A percentile compares a stretch with the other conserved stretches of the same genome.
Evolutionary conservation across 2,113 vertebrate species (phyloP).

Genomic region (Sciurus niger): DNA sequence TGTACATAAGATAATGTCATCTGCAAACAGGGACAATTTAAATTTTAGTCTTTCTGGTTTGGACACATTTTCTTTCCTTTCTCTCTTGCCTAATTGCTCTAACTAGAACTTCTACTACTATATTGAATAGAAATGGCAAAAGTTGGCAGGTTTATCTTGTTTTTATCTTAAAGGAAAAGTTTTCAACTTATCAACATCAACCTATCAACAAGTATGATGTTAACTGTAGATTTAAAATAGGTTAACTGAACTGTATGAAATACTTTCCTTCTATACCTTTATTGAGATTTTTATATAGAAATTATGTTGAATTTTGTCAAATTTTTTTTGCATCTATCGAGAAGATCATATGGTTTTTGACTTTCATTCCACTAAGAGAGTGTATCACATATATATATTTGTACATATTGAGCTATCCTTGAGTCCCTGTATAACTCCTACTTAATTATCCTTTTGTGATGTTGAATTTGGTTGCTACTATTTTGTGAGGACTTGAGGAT

Average conservation of each 20-base stretch:
- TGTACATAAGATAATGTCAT: background rate
- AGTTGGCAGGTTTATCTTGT: too few relatives aligned
- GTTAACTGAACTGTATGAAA: background rate
- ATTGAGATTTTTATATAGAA: too few relatives aligned
- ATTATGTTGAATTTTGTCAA: too few relatives aligned
- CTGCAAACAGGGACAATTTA: background rate
- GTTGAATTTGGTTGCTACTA: background rate
- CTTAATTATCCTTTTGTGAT: background rate
- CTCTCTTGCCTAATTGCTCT: too few relatives aligned
- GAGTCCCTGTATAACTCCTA: background rate
- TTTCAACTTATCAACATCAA: background rate
- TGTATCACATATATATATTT: background rate
- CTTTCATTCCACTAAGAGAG: background rate
- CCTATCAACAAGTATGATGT: background rate
- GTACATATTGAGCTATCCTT: background rate
- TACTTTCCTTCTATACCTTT: background rate
- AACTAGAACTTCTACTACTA: too few relatives aligned
- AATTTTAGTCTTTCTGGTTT: too few relatives aligned
- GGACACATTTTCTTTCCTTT: too few relatives aligned
- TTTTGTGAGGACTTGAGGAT: too few relatives aligned
- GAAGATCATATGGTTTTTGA: too few relatives aligned
- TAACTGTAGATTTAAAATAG: background rate
- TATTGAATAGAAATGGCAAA: too few relatives aligned
- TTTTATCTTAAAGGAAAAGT: too few relatives aligned
- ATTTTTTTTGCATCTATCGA: too few relatives aligned